These are phyloP conservation scores for Rhynchotus rufescens DNA, from an alignment of 2,797 vertebrate genomes.

Conservation along the genomic window DNA sequence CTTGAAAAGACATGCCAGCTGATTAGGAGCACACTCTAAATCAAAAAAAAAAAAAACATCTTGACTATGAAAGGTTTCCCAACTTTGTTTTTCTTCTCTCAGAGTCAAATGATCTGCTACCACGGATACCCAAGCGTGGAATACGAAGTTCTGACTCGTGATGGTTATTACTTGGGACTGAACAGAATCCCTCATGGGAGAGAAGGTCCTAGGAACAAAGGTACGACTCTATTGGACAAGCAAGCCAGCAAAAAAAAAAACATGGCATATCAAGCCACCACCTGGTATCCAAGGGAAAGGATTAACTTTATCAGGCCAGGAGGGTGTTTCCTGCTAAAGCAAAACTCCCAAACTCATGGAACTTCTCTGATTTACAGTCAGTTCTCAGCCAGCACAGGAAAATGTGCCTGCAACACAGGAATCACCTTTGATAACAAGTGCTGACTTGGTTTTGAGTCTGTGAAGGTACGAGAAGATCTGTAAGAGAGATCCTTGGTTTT, in stretches of 20 bases:
- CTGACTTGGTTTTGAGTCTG: neutral
- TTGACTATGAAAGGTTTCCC: accelerated
- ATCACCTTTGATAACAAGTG: neutral
- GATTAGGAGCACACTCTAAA: neutral
- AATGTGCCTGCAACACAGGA: accelerated
- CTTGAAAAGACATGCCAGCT: neutral
- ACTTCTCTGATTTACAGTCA: neutral
- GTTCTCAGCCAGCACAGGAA: neutral
- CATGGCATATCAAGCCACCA: neutral
- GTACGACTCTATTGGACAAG: neutral
- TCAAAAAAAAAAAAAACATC: neutral
- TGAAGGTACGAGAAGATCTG: neutral
- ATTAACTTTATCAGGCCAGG: neutral
- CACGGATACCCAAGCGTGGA: conserved; percentile 89
- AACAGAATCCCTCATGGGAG: conserved; percentile 88
- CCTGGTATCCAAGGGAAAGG: neutral
- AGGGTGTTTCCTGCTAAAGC: neutral
- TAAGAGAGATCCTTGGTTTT: neutral
- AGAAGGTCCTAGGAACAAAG: conserved; percentile 18
- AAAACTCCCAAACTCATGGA: neutral
- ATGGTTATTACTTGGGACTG: conserved; percentile 87
- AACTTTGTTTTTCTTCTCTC: neutral
- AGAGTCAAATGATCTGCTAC: conserved; percentile 86
- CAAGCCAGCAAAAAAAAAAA: neutral
- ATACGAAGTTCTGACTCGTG: conserved; percentile 85